Evolutionary conservation across 2,888 invertebrate genomes (phyloP).

Genomic region (Eledone cirrhosa): DNA sequence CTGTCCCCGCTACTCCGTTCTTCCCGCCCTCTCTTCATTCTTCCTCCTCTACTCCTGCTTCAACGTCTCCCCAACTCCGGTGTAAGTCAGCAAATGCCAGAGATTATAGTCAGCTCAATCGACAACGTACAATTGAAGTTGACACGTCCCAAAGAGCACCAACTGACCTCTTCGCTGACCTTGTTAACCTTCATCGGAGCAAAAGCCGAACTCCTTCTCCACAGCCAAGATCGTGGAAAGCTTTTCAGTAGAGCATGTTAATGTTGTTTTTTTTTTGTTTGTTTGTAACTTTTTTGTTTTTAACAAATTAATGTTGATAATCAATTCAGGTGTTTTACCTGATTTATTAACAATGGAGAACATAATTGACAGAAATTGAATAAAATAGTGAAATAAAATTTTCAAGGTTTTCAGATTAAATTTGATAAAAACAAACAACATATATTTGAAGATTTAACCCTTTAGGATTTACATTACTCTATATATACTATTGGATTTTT

Average conservation of each 20-base stretch:
- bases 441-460: no score
- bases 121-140: background rate
- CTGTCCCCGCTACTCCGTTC: background rate
- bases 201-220: constrained; percentile 25
- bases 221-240: background rate
- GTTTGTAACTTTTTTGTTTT: background rate
- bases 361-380: no score
- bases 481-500: no score
- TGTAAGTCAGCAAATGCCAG: background rate
- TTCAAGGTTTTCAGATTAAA: no score
- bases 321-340: no score
- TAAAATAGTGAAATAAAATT: no score
- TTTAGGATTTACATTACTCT: no score
- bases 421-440: no score
- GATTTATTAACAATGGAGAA: no score
- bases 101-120: background rate
- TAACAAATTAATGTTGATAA: background rate
- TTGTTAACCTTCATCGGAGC: constrained; percentile 11
- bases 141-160: background rate
- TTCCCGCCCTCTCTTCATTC: background rate
- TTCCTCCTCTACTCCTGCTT: constrained; percentile 10
- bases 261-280: background rate
- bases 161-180: constrained; percentile 23
- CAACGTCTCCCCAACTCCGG: background rate
- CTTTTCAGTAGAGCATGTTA: constrained; percentile 5